A percentile compares a stretch with the other conserved stretches of the same genome.
phyloP scores from a whole-genome alignment of 2,888 invertebrate genomes.

The Mellilla xanthometata region DNA sequence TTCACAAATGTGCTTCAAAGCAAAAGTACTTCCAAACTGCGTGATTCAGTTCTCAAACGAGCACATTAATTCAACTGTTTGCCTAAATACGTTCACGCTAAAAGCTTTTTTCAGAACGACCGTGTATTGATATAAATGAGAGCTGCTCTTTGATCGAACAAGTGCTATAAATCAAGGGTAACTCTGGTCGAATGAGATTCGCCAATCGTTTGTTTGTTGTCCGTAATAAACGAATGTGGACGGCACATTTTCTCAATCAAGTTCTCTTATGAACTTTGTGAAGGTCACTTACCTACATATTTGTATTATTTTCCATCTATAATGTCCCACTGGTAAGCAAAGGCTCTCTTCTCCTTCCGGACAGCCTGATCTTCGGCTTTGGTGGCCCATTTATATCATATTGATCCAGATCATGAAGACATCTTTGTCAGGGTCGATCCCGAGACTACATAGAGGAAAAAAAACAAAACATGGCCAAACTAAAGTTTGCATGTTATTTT shows the following conservation, averaged over 20 bases:
- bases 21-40: too few relatives aligned
- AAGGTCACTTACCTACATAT: too few relatives aligned
- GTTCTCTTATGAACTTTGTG: slow-evolving; percentile 13
- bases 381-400: too few relatives aligned
- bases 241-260: slow-evolving; percentile 50
- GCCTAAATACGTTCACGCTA: slow-evolving; percentile 46
- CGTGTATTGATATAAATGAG: slow-evolving; percentile 75
- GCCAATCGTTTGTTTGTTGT: slow-evolving; percentile 47
- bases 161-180: slow-evolving; percentile 62
- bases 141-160: slow-evolving; percentile 56
- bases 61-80: slow-evolving; percentile 49
- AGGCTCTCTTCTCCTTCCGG: too few relatives aligned
- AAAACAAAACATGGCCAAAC: too few relatives aligned
- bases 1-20: slow-evolving; percentile 24
- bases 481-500: too few relatives aligned
- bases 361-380: too few relatives aligned
- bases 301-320: too few relatives aligned
- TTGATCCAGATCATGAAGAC: too few relatives aligned
- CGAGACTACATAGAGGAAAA: too few relatives aligned
- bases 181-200: slow-evolving; percentile 45
- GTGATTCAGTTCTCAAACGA: slow-evolving; percentile 34
- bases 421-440: too few relatives aligned
- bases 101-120: slow-evolving; percentile 67
- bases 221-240: slow-evolving; percentile 48
- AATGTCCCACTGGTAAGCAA: too few relatives aligned